These are phyloP conservation scores for Panagrolaimus sp. DNA, from an alignment of 1,140 invertebrate genomes.

Conservation along the genomic window DNA sequence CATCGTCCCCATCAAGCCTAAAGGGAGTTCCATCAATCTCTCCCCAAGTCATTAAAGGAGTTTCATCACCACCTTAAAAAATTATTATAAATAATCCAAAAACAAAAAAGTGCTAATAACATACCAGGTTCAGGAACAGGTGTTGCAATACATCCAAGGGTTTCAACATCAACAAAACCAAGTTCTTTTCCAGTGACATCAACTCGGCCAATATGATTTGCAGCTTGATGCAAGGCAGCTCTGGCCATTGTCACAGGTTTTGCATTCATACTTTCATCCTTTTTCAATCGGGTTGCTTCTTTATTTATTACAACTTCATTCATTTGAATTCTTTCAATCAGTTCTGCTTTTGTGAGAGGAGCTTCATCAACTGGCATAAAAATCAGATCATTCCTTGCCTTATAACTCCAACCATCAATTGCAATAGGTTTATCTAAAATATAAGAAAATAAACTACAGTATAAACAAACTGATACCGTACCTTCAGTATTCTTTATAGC, in stretches of 20 bases:
- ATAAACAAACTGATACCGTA: conserved; percentile 47
- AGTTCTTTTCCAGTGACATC: conserved; percentile 85
- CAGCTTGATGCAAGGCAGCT: conserved; percentile 55
- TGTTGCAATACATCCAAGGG: conserved; percentile 63
- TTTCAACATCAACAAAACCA: conserved; percentile 61
- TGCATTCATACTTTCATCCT: conserved; percentile 61
- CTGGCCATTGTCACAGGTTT: conserved; percentile 45
- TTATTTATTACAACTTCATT: conserved; percentile 74
- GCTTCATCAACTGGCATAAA: conserved; percentile 78
- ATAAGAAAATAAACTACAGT: not conserved
- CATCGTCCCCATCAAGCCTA: conserved; percentile 63
- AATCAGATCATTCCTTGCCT: conserved; percentile 87
- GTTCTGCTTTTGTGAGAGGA: conserved; percentile 70
- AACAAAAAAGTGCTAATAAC: no score
- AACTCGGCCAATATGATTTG: conserved; percentile 72
- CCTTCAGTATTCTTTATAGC: conserved; percentile 68
- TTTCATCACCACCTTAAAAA: conserved; percentile 66
- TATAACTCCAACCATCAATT: conserved; percentile 82
- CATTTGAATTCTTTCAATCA: conserved; percentile 67
- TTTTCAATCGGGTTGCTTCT: conserved; percentile 74
- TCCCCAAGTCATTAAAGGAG: conserved; percentile 97
- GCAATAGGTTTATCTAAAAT: not conserved
- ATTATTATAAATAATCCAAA: no score
- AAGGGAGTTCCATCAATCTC: conserved; percentile 95
- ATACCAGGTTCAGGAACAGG: conserved; percentile 66